Base-by-base conservation (phyloP, 2,888 invertebrate species). In the Tipula helvola region DNA sequence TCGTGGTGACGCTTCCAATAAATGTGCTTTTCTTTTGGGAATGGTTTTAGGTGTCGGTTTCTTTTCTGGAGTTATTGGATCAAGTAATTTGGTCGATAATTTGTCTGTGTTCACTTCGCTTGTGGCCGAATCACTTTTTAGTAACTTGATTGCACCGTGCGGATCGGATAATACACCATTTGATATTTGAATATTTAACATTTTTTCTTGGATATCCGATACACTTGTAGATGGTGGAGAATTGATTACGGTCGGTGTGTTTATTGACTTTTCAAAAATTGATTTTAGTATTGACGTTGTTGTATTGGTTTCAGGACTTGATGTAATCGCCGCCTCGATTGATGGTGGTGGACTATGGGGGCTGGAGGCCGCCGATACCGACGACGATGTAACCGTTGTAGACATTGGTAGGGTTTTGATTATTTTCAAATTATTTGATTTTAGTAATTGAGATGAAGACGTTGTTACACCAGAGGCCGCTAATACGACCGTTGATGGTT, bases 121-220 rank as follows among this genome's bases (percentile, higher is more conserved):
- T 84, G 39, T 16, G 4, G 39, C 84, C 2, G 39, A 39, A 39
- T 41, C 84, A 3, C 41, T 39, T 84, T 36, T 84, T 16, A 57
- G n/a, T 36, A 86, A 36, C 39, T 86, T 86, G 39, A 86, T 86
- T 3, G 83, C 44, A 1, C 87, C 87, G 13, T 44, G 83, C 18
- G 83, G 83, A 52, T 87, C 87, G 1, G 57, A 86, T 87, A 87
- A 18, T 28, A 86, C 86, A 28, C 88, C 88, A 86, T 88, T 87
- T 4, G 87, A 86, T 57, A 88, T 88, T 86, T 88, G 87, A 13
- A 87, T 28, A 86, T 57, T 88, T 44, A 87, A 86, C 83, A 87
- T 85, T 83, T 86, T 87, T 39, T 41, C 84, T 71, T 28, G 71
- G 8, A n/a, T 8, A 3, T 71, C 71, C 2, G 28, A 2, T 12